phyloP scores from a whole-genome alignment of 2,113 vertebrate species.

The Ranitomeya variabilis region DNA sequence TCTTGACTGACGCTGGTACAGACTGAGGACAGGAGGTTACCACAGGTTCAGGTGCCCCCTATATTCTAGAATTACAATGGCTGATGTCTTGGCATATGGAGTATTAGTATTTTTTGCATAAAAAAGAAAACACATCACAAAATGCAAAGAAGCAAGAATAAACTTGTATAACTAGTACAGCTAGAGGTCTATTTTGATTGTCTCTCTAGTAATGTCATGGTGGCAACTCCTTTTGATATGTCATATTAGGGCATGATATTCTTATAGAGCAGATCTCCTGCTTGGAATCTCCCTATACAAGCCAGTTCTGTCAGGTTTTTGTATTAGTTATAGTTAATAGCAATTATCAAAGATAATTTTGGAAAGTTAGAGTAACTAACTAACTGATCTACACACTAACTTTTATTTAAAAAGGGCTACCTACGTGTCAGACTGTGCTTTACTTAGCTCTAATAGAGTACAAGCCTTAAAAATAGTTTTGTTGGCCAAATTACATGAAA shows the following conservation, averaged over 20 bases:
- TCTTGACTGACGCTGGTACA: constrained; percentile 59
- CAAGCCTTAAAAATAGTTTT: too few relatives aligned
- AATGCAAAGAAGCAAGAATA: neutral
- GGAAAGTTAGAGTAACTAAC: too few relatives aligned
- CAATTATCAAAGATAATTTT: too few relatives aligned
- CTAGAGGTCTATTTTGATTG: neutral
- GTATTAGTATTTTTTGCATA: constrained; percentile 57
- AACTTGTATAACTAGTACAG: neutral
- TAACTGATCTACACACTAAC: too few relatives aligned
- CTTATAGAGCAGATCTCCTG: neutral
- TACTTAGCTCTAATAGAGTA: too few relatives aligned
- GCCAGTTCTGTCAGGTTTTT: neutral
- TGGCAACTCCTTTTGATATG: too few relatives aligned
- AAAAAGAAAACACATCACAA: neutral
- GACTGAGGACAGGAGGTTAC: constrained; percentile 60
- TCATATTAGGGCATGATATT: neutral
- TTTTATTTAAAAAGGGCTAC: too few relatives aligned
- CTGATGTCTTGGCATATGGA: constrained; percentile 59
- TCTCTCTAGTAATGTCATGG: neutral
- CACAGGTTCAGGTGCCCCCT: constrained; percentile 61
- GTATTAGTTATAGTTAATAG: too few relatives aligned
- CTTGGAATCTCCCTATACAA: neutral
- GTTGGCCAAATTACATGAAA: too few relatives aligned
- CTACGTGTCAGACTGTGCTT: too few relatives aligned
- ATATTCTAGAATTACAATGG: constrained; percentile 59